Percentiles rank a stretch among this genome's conserved stretches.
Conservation (phyloP, 2,888 invertebrate genomes). For the Caenorhabditis wallacei region DNA sequence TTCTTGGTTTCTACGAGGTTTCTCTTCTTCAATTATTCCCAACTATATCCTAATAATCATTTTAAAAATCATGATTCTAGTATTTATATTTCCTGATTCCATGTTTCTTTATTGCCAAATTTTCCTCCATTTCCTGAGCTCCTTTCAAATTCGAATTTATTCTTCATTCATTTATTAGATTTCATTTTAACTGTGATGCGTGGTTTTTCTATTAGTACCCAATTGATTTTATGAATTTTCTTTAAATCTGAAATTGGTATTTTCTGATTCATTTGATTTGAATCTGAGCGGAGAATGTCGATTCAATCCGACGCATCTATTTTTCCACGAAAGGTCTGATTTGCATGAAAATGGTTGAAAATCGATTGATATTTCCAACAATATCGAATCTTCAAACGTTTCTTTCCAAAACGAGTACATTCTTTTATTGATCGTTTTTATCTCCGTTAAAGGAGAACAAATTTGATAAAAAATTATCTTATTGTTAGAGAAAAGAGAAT, state of each 20-base stretch:
- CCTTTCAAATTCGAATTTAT: slow-evolving; percentile 8
- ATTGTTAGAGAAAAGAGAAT: slow-evolving; percentile 15
- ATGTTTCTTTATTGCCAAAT: slow-evolving; percentile 6
- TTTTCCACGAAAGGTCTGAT: not conserved
- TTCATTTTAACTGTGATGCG: slow-evolving; percentile 38
- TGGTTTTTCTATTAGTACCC: slow-evolving; percentile 15
- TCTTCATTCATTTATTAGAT: not conserved
- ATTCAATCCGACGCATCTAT: slow-evolving; percentile 30
- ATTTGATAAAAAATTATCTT: slow-evolving; percentile 24
- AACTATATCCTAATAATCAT: not conserved
- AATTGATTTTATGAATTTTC: slow-evolving; percentile 1
- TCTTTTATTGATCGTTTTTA: slow-evolving; percentile 1
- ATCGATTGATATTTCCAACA: no score
- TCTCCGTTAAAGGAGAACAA: not conserved
- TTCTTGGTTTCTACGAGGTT: slow-evolving; percentile 55
- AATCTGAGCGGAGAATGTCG: not conserved
- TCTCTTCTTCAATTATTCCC: not conserved
- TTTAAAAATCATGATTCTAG: not conserved
- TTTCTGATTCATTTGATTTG: not conserved
- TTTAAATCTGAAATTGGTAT: not conserved
- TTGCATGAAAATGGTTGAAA: not conserved
- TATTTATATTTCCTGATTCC: slow-evolving; percentile 24
- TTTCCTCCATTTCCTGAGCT: not conserved
- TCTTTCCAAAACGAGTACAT: not conserved
- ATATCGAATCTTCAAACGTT: not conserved